Evolutionary conservation across 2,888 invertebrate species (phyloP).

Genomic region (Tipula confusa): DNA sequence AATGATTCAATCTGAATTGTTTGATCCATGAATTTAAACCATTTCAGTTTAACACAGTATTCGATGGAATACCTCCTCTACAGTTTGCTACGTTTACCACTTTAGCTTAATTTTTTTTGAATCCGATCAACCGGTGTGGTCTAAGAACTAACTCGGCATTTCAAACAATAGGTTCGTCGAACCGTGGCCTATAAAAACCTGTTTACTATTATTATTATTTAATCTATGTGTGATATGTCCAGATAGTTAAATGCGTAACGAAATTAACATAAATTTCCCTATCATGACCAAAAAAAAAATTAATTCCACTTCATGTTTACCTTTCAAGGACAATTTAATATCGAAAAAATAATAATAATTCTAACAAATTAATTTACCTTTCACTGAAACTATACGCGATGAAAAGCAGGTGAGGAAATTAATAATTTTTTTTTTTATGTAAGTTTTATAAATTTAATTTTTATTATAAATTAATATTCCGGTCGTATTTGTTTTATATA

Average conservation of each 20-base stretch:
- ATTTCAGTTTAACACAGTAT: too few species aligned
- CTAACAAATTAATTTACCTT: slow-evolving; percentile 1
- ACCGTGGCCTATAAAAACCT: too few species aligned
- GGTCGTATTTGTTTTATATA: background rate
- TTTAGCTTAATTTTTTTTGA: too few species aligned
- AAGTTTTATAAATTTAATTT: slow-evolving; percentile 16
- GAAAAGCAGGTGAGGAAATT: slow-evolving; percentile 13
- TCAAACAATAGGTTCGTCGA: too few species aligned
- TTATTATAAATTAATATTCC: slow-evolving; percentile 20
- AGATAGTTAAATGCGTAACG: background rate
- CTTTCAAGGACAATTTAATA: slow-evolving; percentile 12
- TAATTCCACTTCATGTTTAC: background rate
- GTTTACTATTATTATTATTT: too few species aligned
- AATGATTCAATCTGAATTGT: too few species aligned
- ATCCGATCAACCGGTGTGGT: too few species aligned
- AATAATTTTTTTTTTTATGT: background rate
- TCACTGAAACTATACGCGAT: background rate
- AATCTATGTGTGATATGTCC: too few species aligned
- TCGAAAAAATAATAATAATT: background rate
- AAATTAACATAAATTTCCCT: slow-evolving; percentile 3
- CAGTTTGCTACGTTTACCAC: too few species aligned
- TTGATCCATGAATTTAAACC: too few species aligned
- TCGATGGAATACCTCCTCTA: too few species aligned
- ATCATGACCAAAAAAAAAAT: background rate
- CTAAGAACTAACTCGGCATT: too few species aligned